phyloP scores from a whole-genome alignment of 2,797 vertebrate species.

The Nannoperca obscura region DNA sequence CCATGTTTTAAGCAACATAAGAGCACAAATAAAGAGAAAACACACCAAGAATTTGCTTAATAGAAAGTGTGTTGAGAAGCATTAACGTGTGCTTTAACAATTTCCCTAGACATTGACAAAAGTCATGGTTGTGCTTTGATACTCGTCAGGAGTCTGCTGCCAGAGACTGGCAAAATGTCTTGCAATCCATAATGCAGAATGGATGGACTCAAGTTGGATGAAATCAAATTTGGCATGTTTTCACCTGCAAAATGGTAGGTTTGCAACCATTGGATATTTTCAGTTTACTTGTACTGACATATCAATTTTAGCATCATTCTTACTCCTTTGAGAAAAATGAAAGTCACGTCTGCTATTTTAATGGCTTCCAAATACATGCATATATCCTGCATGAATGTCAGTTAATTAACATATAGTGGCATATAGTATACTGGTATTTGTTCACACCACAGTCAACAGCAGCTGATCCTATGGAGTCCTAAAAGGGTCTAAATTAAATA shows the following conservation, averaged over 20 bases:
- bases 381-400: neutral
- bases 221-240: slow-evolving; percentile 11
- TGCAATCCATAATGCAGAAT: slow-evolving; percentile 34
- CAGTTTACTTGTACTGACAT: neutral
- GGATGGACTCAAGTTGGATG: slow-evolving; percentile 16
- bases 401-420: neutral
- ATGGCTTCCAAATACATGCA: neutral
- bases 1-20: neutral
- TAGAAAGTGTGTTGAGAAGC: slow-evolving; percentile 1
- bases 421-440: neutral
- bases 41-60: neutral
- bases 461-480: neutral
- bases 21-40: slow-evolving; percentile 22
- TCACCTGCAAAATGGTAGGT: neutral
- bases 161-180: slow-evolving; percentile 5
- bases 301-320: neutral
- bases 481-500: neutral
- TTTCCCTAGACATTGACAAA: slow-evolving; percentile 8
- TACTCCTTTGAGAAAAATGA: neutral
- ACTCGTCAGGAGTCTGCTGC: slow-evolving; percentile 10
- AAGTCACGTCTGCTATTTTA: neutral
- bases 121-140: slow-evolving; percentile 27
- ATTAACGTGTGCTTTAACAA: neutral
- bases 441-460: neutral
- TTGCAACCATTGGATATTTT: slow-evolving; percentile 6